A percentile compares a stretch with the other conserved stretches of the same genome.
Conservation (phyloP, 2,888 invertebrate species). For the Phania funesta region DNA sequence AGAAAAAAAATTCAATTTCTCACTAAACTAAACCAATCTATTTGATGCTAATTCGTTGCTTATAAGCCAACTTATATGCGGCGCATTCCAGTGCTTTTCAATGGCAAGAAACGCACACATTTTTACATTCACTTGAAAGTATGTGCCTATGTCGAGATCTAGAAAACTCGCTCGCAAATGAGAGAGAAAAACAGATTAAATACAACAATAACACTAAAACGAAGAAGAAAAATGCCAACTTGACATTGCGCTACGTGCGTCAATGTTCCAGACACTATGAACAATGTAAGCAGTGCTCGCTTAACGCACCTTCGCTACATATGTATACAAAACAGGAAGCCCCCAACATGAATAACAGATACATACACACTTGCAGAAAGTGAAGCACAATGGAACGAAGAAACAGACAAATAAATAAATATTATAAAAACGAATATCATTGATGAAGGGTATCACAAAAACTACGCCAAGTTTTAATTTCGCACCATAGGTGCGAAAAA, state of each 20-base stretch:
- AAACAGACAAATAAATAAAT: background rate
- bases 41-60: no score
- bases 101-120: conserved; percentile 48
- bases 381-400: background rate
- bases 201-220: background rate
- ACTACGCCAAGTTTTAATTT: no score
- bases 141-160: conserved; percentile 1
- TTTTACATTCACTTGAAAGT: conserved; percentile 8
- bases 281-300: conserved; percentile 49
- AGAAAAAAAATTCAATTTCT: no score
- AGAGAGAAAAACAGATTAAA: background rate
- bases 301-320: conserved; percentile 20
- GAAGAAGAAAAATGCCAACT: conserved; percentile 75
- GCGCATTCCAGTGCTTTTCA: conserved; percentile 38
- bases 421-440: no score
- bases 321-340: background rate
- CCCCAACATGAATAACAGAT: conserved; percentile 11
- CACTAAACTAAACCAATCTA: no score
- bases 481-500: no score
- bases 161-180: background rate
- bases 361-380: conserved; percentile 1
- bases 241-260: conserved; percentile 78
- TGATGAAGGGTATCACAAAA: no score
- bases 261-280: conserved; percentile 69
- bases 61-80: no score